Evolutionary conservation across 2,888 invertebrate genomes (phyloP), one percentile per base, ranked within the genome.

Genomic region (Fabriciana adippe): DNA sequence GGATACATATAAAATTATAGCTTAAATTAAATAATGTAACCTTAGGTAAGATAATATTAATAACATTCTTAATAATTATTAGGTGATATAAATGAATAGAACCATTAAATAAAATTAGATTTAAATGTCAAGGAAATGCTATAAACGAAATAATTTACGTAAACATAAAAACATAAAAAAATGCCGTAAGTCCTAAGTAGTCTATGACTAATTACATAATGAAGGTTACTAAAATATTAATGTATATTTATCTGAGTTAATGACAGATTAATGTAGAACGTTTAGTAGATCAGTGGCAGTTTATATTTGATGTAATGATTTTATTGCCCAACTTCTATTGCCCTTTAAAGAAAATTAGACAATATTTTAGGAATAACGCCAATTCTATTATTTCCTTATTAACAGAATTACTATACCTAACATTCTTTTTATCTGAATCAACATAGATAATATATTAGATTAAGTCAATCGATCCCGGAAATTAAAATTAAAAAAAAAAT

Each of bases 311-410:
- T n/a, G 35, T 62, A 63, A 64, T 54, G 31, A 51, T 70, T 61
- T 59, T 56, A 70, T 70, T 50, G 61, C 48, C 41, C 70, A 57
- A 67, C 56, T 67, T 67, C 69, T 67, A 61, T 60, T 69, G 63
- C 69, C 67, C 66, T 69, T 67, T 69, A 55, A 47, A 50, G 15
- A 50, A 47, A 41, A 59, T 66, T 66, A 31, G 21, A 47, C 8
- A 45, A 59, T 55, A 64, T 47, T 66, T 67, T 67, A 14, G 50
- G 50, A 60, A 16, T 59, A 55, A 64, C 15, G 15, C 35, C 15
- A 53, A 56, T 61, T 45, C 48, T 16, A 57, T 55, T 16, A 57
- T 55, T 70, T 70, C 70, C 68, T 70, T 45, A 63, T 60, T 65
- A 55, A n/a, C 18, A 26, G n/a, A 50, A 45, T 26, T 21, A 71